Evolutionary conservation across 2,113 vertebrate genomes (phyloP).

Genomic region (Chunga burmeisteri): DNA sequence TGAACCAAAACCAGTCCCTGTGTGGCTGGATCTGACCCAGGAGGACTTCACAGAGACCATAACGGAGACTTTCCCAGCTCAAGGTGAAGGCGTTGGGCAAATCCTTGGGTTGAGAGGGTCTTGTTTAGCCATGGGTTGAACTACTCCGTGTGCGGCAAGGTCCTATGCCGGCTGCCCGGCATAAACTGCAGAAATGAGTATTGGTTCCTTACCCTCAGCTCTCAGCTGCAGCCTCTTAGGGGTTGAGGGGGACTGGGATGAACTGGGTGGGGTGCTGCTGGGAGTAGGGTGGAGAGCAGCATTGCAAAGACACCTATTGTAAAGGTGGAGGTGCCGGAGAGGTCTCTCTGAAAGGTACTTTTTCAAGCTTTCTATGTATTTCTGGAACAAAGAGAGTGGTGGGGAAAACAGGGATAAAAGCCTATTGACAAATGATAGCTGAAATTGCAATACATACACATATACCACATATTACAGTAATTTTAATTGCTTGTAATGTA

Average conservation of each 20-base stretch:
- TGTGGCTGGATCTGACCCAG: background rate
- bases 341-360: background rate
- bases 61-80: background rate
- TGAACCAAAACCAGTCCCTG: background rate
- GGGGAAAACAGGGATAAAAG: background rate
- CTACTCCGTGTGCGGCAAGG: fast-evolving
- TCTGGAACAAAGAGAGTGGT: conserved; percentile 46
- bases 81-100: fast-evolving
- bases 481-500: conserved; percentile 76
- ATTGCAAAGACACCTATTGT: background rate
- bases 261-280: background rate
- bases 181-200: background rate
- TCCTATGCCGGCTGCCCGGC: background rate
- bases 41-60: background rate
- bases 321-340: background rate
- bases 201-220: too few relatives aligned
- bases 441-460: background rate
- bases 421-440: conserved; percentile 32
- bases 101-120: background rate
- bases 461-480: conserved; percentile 22
- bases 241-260: background rate
- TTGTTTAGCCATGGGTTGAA: background rate
- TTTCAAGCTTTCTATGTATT: background rate
- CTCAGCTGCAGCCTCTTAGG: background rate
- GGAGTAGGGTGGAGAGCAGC: background rate